Evolutionary conservation across 2,797 vertebrate genomes (phyloP).

Genomic region (Rallus crepitans): DNA sequence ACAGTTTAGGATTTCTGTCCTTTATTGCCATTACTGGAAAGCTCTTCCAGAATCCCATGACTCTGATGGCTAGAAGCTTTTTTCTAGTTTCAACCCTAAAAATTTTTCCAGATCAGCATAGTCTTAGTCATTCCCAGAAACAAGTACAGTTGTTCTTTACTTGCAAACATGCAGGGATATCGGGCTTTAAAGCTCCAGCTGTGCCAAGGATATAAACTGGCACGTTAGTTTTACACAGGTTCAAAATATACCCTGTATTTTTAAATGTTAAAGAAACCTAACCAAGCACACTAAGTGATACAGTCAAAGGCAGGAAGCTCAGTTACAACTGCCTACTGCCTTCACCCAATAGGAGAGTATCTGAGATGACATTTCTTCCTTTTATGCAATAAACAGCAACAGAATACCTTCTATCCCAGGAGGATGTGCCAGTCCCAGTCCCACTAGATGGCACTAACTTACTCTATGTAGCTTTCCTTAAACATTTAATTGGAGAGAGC

Average conservation of each 20-base stretch:
- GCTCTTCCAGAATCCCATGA: conserved; percentile 32
- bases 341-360: conserved; percentile 36
- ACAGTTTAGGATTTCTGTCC: conserved; percentile 33
- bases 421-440: conserved; percentile 24
- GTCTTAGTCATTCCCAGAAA: neutral
- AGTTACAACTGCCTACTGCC: conserved; percentile 17
- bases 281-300: neutral
- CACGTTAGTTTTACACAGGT: neutral
- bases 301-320: conserved; percentile 46
- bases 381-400: conserved; percentile 67
- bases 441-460: conserved; percentile 79
- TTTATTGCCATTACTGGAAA: conserved; percentile 46
- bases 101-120: neutral
- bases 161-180: neutral
- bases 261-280: conserved; percentile 14
- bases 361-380: conserved; percentile 70
- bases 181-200: neutral
- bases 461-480: neutral
- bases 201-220: neutral
- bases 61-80: neutral
- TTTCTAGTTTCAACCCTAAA: neutral
- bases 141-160: neutral
- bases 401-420: conserved; percentile 61
- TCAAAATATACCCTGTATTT: neutral
- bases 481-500: conserved; percentile 20